Evolutionary conservation across 2,797 vertebrate species (phyloP).

Genomic region (Leucoraja ocellata): DNA sequence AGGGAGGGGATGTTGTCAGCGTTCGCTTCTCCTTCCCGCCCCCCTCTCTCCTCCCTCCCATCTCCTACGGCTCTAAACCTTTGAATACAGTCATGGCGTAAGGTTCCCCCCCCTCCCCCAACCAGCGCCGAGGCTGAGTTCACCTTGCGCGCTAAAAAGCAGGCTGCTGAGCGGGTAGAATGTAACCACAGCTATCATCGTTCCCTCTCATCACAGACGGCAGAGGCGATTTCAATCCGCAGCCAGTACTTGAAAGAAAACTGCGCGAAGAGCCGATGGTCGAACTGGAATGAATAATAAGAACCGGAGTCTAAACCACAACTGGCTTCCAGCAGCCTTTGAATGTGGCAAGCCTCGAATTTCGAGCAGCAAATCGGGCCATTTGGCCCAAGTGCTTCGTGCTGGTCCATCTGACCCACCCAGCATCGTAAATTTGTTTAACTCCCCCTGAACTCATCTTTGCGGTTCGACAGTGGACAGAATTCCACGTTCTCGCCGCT

Average conservation of each 20-base stretch:
- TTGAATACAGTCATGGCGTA: slow-evolving; percentile 58
- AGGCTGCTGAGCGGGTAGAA: slow-evolving; percentile 56
- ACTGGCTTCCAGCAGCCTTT: not conserved
- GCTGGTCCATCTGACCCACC: not conserved
- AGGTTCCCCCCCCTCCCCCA: slow-evolving; percentile 62
- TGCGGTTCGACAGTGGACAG: not conserved
- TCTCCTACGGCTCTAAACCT: slow-evolving; percentile 50
- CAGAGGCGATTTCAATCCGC: slow-evolving; percentile 62
- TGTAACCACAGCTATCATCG: slow-evolving; percentile 69
- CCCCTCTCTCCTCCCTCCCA: slow-evolving; percentile 45
- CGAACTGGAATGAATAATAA: slow-evolving; percentile 46
- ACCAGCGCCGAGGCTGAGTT: slow-evolving; percentile 60
- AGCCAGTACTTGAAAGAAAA: slow-evolving; percentile 57
- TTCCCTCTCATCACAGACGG: slow-evolving; percentile 54
- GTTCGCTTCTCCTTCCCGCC: slow-evolving; percentile 49
- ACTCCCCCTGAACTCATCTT: not conserved
- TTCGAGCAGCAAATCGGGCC: not conserved
- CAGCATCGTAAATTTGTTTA: not conserved
- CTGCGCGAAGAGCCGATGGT: slow-evolving; percentile 51
- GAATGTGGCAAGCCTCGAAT: not conserved
- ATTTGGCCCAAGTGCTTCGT: not conserved
- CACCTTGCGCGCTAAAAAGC: slow-evolving; percentile 57
- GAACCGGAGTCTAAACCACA: slow-evolving; percentile 40
- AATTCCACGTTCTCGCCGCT: not conserved
- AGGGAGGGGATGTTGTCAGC: not conserved